Percentiles rank a stretch among this genome's conserved stretches.
Evolutionary conservation across 2,113 vertebrate species (phyloP).

Genomic region (Camelus dromedarius): DNA sequence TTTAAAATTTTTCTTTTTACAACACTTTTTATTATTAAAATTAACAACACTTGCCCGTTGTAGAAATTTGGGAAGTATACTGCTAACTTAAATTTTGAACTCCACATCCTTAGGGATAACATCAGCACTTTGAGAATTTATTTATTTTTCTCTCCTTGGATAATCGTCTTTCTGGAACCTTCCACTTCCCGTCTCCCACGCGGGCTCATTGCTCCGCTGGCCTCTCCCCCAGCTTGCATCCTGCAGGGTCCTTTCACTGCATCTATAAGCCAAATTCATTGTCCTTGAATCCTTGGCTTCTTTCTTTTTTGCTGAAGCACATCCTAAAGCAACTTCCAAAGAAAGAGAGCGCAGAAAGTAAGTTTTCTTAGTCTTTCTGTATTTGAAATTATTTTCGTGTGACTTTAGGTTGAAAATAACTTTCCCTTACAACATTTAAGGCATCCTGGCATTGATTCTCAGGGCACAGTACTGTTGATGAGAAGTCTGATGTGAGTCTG

Average conservation of each 20-base stretch:
- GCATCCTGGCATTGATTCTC: rapidly evolving
- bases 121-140: background rate
- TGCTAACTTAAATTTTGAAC: background rate
- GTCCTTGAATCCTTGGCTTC: background rate
- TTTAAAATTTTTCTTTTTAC: background rate
- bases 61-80: background rate
- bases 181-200: background rate
- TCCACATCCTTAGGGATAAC: background rate
- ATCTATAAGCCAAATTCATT: background rate
- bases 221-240: too few relatives aligned
- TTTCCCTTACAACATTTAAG: background rate
- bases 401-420: background rate
- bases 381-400: background rate
- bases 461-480: rapidly evolving
- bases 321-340: background rate
- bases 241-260: background rate
- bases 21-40: background rate
- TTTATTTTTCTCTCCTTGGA: background rate
- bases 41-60: background rate
- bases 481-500: background rate
- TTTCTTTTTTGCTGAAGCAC: background rate
- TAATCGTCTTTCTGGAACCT: background rate
- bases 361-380: background rate
- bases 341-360: background rate
- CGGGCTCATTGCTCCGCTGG: too few relatives aligned